A percentile compares a stretch with the other conserved stretches of the same genome.
Conservation (phyloP, 2,113 vertebrate species). For the Turdus rufiventris region DNA sequence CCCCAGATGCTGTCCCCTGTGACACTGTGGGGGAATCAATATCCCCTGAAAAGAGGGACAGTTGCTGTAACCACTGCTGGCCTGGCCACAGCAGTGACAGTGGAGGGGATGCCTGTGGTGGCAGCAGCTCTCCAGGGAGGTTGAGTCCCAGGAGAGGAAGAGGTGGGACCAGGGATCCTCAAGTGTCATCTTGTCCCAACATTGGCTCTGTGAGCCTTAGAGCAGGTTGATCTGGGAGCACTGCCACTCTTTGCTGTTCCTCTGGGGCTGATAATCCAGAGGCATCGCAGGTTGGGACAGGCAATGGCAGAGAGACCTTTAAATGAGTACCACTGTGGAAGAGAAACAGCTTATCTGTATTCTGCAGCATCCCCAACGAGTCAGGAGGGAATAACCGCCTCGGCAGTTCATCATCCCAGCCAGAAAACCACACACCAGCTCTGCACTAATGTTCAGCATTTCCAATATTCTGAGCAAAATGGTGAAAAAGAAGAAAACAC, state of each 20-base stretch:
- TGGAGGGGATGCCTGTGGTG: too few relatives aligned
- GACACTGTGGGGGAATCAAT: rapidly evolving
- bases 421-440: not conserved
- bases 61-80: not conserved
- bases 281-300: rapidly evolving
- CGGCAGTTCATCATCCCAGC: not conserved
- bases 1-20: not conserved
- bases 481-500: not conserved
- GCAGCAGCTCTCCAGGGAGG: not conserved
- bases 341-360: not conserved
- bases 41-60: not conserved
- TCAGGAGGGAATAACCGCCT: rapidly evolving
- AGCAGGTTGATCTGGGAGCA: not conserved
- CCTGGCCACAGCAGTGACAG: not conserved
- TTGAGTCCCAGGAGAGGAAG: not conserved
- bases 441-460: rapidly evolving
- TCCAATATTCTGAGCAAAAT: not conserved
- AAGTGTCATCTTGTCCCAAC: not conserved
- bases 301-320: not conserved
- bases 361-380: not conserved
- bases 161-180: not conserved
- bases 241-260: rapidly evolving
- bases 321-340: not conserved
- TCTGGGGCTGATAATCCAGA: not conserved
- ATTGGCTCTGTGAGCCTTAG: rapidly evolving